Percentiles rank a stretch among this genome's conserved stretches.
Conservation (phyloP, 1,140 invertebrate species). For the Helicorthomorpha holstii region DNA sequence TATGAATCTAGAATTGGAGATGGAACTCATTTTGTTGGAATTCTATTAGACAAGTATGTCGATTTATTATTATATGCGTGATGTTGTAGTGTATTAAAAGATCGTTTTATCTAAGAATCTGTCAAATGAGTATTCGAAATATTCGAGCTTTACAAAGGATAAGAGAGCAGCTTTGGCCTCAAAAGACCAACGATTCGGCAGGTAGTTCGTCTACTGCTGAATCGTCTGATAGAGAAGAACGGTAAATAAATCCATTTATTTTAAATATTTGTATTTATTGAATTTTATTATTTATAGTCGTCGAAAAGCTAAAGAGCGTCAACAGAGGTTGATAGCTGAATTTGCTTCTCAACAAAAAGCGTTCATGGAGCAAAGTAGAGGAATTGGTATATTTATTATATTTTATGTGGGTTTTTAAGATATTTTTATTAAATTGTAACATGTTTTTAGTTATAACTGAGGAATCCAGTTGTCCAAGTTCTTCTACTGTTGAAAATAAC, state of each 20-base stretch:
- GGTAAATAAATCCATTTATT: no score
- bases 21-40: constrained; percentile 66
- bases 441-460: no score
- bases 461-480: no score
- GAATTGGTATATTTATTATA: constrained; percentile 1
- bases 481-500: background rate
- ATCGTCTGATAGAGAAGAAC: background rate
- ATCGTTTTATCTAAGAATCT: constrained; percentile 11
- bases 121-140: constrained; percentile 33
- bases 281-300: no score
- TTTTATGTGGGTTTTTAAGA: no score
- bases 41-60: constrained; percentile 32
- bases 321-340: constrained; percentile 79
- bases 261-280: no score
- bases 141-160: constrained; percentile 38
- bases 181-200: constrained; percentile 32
- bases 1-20: constrained; percentile 50
- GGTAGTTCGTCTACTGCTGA: constrained; percentile 14
- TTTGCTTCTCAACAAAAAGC: constrained; percentile 79
- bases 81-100: background rate
- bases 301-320: constrained; percentile 65
- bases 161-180: constrained; percentile 51
- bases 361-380: constrained; percentile 48
- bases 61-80: constrained; percentile 2
- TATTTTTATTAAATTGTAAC: no score